These are phyloP conservation scores for Casuarius casuarius DNA, from an alignment of 2,113 vertebrate genomes.

Conservation along the genomic window DNA sequence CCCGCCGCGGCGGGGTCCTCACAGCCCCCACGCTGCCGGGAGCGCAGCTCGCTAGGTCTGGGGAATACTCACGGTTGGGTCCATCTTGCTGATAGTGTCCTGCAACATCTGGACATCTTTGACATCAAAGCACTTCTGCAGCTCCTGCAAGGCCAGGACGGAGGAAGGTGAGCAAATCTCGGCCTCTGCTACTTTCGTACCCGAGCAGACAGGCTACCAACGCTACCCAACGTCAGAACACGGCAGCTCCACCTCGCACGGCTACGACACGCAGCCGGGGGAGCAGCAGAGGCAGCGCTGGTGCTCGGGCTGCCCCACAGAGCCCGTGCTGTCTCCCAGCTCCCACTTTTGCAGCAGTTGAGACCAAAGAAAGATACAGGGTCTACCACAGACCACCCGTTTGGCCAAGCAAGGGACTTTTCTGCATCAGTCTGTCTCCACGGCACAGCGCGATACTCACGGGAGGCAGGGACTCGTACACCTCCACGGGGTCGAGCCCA, in stretches of 20 bases:
- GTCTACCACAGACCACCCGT: background rate
- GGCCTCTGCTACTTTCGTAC: too few relatives aligned
- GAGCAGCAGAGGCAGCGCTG: too few relatives aligned
- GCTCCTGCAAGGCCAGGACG: conserved; percentile 76
- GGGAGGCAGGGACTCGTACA: conserved; percentile 87
- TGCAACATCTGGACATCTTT: conserved; percentile 93
- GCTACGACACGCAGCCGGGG: background rate
- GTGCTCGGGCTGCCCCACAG: too few relatives aligned
- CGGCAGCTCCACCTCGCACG: background rate
- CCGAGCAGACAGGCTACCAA: too few relatives aligned
- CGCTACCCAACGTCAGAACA: too few relatives aligned
- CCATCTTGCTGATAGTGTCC: conserved; percentile 91
- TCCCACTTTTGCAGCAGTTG: too few relatives aligned
- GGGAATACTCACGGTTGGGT: conserved; percentile 83
- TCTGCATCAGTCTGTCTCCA: background rate
- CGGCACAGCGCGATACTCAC: conserved; percentile 35
- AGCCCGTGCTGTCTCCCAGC: too few relatives aligned
- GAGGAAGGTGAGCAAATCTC: too few relatives aligned
- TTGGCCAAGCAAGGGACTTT: too few relatives aligned
- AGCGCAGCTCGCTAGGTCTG: background rate
- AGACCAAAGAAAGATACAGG: too few relatives aligned
- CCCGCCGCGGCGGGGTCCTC: too few relatives aligned
- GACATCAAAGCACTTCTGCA: conserved; percentile 93
- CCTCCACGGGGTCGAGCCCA: conserved; percentile 91
- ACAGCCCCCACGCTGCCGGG: background rate